A percentile compares a stretch with the other conserved stretches of the same genome.
phyloP scores from a whole-genome alignment of 2,888 invertebrate genomes.

The Tupiocoris notatus region DNA sequence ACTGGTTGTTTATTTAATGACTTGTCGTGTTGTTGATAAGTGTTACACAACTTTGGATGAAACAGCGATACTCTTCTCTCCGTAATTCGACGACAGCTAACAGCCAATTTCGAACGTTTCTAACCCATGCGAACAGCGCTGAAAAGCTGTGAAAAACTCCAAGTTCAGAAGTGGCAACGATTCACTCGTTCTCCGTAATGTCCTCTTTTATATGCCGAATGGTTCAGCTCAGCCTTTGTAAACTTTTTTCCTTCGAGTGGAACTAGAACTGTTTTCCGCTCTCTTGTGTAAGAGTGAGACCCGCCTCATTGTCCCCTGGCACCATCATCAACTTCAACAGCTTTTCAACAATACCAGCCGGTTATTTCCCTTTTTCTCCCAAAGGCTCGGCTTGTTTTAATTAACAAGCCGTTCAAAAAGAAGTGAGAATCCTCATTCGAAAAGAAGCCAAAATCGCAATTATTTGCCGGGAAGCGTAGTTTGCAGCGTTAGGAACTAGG shows the following conservation, averaged over 20 bases:
- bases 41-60: too few species aligned
- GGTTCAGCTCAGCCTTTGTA: neutral
- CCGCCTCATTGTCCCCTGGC: neutral
- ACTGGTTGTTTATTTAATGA: too few species aligned
- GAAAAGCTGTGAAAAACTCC: neutral
- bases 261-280: neutral
- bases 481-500: too few species aligned
- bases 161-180: neutral
- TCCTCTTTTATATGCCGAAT: neutral
- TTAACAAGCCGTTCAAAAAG: too few species aligned
- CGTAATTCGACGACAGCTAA: too few species aligned
- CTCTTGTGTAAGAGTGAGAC: neutral
- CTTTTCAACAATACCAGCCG: neutral
- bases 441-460: too few species aligned
- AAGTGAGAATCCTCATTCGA: too few species aligned
- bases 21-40: too few species aligned
- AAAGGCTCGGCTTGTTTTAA: neutral
- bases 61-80: too few species aligned
- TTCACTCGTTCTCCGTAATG: neutral
- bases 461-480: too few species aligned
- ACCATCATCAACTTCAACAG: neutral
- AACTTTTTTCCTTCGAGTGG: neutral
- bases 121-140: neutral
- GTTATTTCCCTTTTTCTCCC: neutral
- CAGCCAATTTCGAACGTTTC: too few species aligned